Conservation (phyloP, 2,113 vertebrate genomes). For the Misgurnus mizolepis region DNA sequence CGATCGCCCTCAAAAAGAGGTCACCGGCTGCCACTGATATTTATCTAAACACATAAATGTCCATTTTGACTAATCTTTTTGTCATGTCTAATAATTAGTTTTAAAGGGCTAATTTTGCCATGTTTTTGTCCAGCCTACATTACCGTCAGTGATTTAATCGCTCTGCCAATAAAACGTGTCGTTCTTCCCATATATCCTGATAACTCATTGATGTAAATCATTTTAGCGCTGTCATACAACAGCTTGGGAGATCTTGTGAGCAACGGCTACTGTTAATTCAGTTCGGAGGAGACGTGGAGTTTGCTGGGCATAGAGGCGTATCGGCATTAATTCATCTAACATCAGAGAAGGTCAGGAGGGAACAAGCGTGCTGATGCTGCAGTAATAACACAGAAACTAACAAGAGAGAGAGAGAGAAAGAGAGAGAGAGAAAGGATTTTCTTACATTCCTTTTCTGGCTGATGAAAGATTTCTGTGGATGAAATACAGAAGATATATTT, state of each 20-base stretch:
- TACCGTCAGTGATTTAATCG: slow-evolving; percentile 5
- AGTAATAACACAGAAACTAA: slow-evolving; percentile 47
- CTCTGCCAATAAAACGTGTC: slow-evolving; percentile 34
- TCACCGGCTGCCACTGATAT: too few relatives aligned
- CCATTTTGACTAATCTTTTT: neutral
- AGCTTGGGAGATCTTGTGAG: neutral
- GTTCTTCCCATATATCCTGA: slow-evolving; percentile 58
- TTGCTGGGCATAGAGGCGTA: slow-evolving; percentile 45
- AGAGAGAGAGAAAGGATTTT: slow-evolving; percentile 39
- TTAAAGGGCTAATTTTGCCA: neutral
- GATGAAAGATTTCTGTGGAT: slow-evolving; percentile 51
- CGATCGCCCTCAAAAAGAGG: too few relatives aligned
- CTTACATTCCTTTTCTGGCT: neutral
- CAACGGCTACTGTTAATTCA: neutral
- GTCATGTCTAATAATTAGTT: neutral
- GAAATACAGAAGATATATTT: slow-evolving; percentile 29
- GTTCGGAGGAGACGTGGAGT: slow-evolving; percentile 42
- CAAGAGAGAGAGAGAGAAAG: slow-evolving; percentile 27
- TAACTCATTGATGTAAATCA: slow-evolving; percentile 66
- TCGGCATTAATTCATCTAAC: slow-evolving; percentile 60
- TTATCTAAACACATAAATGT: neutral
- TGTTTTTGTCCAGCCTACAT: neutral
- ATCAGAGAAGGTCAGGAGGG: slow-evolving; percentile 55
- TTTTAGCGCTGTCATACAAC: slow-evolving; percentile 19
- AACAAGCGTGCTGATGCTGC: slow-evolving; percentile 5